These are phyloP conservation scores for Rhopalosiphum maidis DNA, from an alignment of 1,140 invertebrate species.

Conservation along the genomic window DNA sequence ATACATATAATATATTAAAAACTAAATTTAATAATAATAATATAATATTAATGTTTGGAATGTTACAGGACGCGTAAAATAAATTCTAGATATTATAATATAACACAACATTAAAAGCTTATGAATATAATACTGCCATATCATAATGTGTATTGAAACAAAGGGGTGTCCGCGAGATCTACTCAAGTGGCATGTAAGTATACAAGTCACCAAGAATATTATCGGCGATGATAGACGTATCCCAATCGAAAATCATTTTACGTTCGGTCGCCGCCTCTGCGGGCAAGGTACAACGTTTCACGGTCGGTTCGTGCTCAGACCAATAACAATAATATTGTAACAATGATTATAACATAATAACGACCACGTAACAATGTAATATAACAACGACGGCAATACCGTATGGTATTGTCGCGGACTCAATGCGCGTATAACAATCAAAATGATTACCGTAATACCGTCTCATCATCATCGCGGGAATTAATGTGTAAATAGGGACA, in stretches of 20 bases:
- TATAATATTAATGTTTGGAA: neutral
- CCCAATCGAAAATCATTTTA: neutral
- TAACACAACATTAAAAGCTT: neutral
- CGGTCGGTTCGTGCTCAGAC: neutral
- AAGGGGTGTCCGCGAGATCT: neutral
- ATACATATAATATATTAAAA: neutral
- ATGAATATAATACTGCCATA: neutral
- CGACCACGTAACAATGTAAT: neutral
- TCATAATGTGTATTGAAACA: neutral
- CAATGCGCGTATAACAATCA: neutral
- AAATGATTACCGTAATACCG: neutral
- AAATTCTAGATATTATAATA: neutral
- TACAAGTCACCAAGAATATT: neutral
- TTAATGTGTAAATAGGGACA: neutral
- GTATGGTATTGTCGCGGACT: neutral
- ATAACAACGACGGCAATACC: neutral
- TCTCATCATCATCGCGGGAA: neutral
- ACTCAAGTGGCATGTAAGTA: neutral
- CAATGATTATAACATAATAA: neutral
- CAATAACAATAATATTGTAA: no score
- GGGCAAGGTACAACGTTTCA: no score
- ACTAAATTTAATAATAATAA: no score
- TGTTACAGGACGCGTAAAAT: neutral
- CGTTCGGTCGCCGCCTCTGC: no score
- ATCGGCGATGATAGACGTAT: neutral